Evolutionary conservation across 2,113 vertebrate genomes (phyloP).

Genomic region (Poeciliopsis retropinna): DNA sequence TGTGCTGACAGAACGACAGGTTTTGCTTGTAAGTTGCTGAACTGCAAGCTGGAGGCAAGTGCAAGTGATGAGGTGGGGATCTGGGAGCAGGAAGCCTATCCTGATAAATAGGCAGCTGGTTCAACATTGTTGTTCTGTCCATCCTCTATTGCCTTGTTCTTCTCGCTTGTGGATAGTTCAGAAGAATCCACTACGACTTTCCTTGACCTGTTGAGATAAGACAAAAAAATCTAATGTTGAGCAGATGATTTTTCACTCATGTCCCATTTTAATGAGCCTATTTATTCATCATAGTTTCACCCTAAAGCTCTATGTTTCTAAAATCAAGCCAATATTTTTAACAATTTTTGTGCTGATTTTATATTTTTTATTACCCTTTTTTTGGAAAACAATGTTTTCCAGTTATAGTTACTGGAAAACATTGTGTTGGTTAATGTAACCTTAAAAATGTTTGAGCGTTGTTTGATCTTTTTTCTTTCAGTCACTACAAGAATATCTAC

Average conservation of each 20-base stretch:
- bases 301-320: no score
- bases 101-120: conserved; percentile 64
- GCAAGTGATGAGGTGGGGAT: conserved; percentile 21
- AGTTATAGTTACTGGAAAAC: no score
- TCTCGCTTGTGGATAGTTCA: conserved; percentile 65
- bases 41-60: conserved; percentile 54
- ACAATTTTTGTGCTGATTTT: no score
- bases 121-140: conserved; percentile 83
- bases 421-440: no score
- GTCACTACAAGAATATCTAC: no score
- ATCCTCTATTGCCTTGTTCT: conserved; percentile 77
- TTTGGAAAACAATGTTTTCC: no score
- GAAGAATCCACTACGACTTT: conserved; percentile 55
- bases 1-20: conserved; percentile 38
- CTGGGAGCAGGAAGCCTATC: conserved; percentile 49
- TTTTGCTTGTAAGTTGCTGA: conserved; percentile 36
- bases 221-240: not conserved
- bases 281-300: not conserved
- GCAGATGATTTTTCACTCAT: not conserved
- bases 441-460: no score
- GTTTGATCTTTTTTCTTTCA: no score
- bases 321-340: no score
- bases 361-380: no score
- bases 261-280: not conserved
- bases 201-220: conserved; percentile 66